A percentile compares a stretch with the other conserved stretches of the same genome.
Conservation (phyloP, 2,113 vertebrate species). For the Pedetes capensis region DNA sequence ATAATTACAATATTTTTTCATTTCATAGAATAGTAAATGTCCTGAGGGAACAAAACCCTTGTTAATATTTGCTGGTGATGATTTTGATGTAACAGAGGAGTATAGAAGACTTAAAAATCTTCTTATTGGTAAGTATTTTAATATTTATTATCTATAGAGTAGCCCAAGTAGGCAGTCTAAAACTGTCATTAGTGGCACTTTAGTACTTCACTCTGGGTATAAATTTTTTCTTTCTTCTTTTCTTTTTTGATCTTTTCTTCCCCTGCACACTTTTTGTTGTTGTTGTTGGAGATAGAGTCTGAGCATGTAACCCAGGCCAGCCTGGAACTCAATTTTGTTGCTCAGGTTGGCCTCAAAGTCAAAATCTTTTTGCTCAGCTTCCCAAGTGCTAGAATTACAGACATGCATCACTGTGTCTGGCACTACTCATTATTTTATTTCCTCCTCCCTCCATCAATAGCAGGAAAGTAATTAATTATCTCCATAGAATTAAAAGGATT, state of each 20-base stretch:
- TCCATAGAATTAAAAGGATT: not conserved
- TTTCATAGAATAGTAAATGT: constrained; percentile 88
- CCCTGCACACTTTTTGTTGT: not conserved
- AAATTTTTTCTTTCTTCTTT: not conserved
- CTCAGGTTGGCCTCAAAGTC: too few relatives aligned
- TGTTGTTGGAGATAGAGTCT: not conserved
- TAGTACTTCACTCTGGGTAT: not conserved
- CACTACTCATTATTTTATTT: not conserved
- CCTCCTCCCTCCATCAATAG: not conserved
- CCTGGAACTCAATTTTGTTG: too few relatives aligned
- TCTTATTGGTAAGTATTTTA: constrained; percentile 87
- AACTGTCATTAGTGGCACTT: not conserved
- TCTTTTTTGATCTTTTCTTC: not conserved
- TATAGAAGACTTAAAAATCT: constrained; percentile 91
- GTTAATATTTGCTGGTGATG: constrained; percentile 95
- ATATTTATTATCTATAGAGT: not conserved
- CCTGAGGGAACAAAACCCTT: constrained; percentile 96
- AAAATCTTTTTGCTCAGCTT: too few relatives aligned
- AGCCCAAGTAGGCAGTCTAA: not conserved
- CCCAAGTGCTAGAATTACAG: too few relatives aligned
- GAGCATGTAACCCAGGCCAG: not conserved
- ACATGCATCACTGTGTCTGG: too few relatives aligned
- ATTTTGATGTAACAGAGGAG: constrained; percentile 90
- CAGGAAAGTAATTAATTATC: not conserved
- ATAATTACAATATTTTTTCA: not conserved